Base-by-base conservation (phyloP, 2,888 invertebrate species). In the Sinodicranocentrus sp. region DNA sequence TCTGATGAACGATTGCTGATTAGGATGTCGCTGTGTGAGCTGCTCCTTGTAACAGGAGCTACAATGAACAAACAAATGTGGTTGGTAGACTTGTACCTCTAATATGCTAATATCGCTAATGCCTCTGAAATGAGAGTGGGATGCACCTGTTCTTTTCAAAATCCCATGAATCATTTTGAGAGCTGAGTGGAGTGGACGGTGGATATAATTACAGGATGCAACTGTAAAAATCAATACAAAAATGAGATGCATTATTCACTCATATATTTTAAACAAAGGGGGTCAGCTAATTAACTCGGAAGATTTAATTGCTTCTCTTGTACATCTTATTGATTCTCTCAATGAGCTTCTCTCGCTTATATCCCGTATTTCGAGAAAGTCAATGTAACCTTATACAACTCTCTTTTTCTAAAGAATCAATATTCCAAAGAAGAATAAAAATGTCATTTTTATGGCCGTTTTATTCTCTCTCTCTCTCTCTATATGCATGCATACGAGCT, bases 241-340 rank as follows among this genome's bases (percentile, higher is more conserved):
- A 71, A 71, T 79, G 79, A 71, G 65, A 61, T 79, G 54, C 52
- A 25, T 15, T 65, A 54, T 43, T 26, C 61, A 78, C 19, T 68
- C 68, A 71, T 8, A 52, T 68, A 48, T 57, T 28, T 75, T 43
- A 70, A 59, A 61, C n/a, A 54, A 80, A 67, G 57, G 72, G 44
- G 80, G 80, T 80, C 80, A 80, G 44, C 73, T 80, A 80, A 80
- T 80, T 80, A 80, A 80, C 80, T 73, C 52, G 33, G 28, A 67
- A 59, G 68, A 33, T 28, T 71, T 73, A 61, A 57, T 82, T 82
- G 26, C 33, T 54, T 80, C 63, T 72, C 26, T 23, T 1, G 2
- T 21, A 19, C 23, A 21, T 23, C n/a, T 48, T 48, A 39, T 48
- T 28, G 25, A 67, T 57, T 61, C 44, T 43, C 1, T 23, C 63